Evolutionary conservation across 2,888 invertebrate genomes (phyloP).

Genomic region (Coenonympha glycerion): DNA sequence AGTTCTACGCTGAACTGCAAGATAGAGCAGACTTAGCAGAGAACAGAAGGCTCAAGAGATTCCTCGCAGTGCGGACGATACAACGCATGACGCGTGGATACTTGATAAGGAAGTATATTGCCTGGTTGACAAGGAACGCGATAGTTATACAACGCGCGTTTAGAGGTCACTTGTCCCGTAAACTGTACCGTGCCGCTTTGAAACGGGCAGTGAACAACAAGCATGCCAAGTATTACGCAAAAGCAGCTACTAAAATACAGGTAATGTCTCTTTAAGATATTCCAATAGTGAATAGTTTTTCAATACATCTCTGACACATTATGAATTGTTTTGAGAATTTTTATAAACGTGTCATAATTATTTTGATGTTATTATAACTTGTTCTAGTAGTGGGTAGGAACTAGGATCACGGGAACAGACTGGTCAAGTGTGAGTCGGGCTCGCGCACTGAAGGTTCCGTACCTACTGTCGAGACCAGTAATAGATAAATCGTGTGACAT

Average conservation of each 20-base stretch:
- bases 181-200: slow-evolving; percentile 47
- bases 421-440: too few species aligned
- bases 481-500: too few species aligned
- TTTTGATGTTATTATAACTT: too few species aligned
- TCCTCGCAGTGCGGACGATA: slow-evolving; percentile 48
- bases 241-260: slow-evolving; percentile 56
- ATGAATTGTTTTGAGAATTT: too few species aligned
- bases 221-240: slow-evolving; percentile 51
- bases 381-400: too few species aligned
- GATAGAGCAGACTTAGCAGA: slow-evolving; percentile 47
- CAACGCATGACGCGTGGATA: slow-evolving; percentile 54
- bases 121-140: slow-evolving; percentile 56
- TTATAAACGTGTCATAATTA: too few species aligned
- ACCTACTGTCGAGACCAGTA: too few species aligned
- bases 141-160: slow-evolving; percentile 60
- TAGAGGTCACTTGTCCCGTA: slow-evolving; percentile 49
- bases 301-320: too few species aligned
- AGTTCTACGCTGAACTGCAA: slow-evolving; percentile 52
- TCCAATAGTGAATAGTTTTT: too few species aligned
- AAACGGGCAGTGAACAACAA: slow-evolving; percentile 53
- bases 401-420: too few species aligned
- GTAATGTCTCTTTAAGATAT: too few species aligned
- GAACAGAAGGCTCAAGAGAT: slow-evolving; percentile 41
- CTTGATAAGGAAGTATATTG: slow-evolving; percentile 55
- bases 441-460: too few species aligned